These are phyloP conservation scores for Drosophila siamana DNA, from an alignment of 2,888 invertebrate species.

Conservation along the genomic window DNA sequence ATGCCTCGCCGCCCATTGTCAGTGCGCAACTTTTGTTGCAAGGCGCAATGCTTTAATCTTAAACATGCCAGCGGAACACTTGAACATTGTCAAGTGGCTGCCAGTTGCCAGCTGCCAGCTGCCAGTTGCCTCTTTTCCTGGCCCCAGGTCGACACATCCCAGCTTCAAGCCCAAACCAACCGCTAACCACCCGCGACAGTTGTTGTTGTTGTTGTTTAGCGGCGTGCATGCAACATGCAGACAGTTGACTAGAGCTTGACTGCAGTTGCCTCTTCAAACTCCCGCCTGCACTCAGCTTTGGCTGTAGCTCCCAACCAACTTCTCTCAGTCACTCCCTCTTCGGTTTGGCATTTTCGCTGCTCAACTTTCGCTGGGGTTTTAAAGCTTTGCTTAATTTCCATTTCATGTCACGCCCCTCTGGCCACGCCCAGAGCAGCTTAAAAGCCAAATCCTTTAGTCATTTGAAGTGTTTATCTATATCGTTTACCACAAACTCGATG, in stretches of 20 bases:
- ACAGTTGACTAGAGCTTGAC: constrained; percentile 69
- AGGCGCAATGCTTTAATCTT: constrained; percentile 78
- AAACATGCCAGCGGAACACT: constrained; percentile 81
- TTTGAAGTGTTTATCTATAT: constrained; percentile 77
- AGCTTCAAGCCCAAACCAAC: constrained; percentile 11
- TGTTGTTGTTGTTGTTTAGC: constrained; percentile 35
- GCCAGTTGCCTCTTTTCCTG: constrained; percentile 25
- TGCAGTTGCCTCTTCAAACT: constrained; percentile 10
- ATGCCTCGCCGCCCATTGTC: constrained; percentile 69
- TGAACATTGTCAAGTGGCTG: constrained; percentile 78
- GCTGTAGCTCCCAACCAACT: constrained; percentile 21
- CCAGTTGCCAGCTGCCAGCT: constrained; percentile 52
- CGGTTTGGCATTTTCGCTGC: neutral
- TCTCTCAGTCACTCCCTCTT: neutral
- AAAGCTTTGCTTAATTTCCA: constrained; percentile 66
- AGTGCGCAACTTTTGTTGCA: constrained; percentile 78
- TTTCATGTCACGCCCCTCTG: constrained; percentile 58
- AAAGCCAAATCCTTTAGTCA: constrained; percentile 68
- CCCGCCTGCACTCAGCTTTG: constrained; percentile 22
- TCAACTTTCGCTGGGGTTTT: constrained; percentile 40
- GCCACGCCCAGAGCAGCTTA: constrained; percentile 36
- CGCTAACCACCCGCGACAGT: constrained; percentile 41
- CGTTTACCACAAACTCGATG: constrained; percentile 62
- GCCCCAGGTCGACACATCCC: neutral
- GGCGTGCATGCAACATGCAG: constrained; percentile 67